Base-by-base conservation (phyloP, 2,888 invertebrate species). In the Oligia fasciuncula region DNA sequence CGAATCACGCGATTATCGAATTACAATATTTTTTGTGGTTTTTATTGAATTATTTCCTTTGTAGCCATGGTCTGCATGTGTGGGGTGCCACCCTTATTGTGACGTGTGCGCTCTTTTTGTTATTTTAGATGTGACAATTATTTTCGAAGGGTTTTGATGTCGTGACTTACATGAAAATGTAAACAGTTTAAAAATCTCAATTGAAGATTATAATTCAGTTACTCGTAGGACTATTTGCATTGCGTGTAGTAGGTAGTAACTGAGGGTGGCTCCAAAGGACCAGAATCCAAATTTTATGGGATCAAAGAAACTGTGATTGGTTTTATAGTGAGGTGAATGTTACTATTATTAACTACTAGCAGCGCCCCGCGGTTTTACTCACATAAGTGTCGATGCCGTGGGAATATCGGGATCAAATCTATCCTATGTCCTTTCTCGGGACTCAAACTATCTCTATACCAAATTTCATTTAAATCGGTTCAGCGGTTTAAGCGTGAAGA, bases 1-100 rank as follows among this genome's bases (percentile, higher is more conserved):
- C 91, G 88, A 93, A 94, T 96, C 92, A 94, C 89, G 88, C 92
- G 89, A 90, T 95, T 93, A 95, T 95, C 92, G 90, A 94, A 94
- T 96, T 95, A 95, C 93, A 66, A 91, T 93, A 92, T 81, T 89
- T 87, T 89, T 85, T 86, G 88, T 80, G 88, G 84, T 83, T 80
- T 81, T 78, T 78, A 89, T 89, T 86, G 85, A 87, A 86, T 89
- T 88, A 84, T 81, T 80, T 77, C 91, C 93, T 93, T 94, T 93
- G 94, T 89, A 93, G 93, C 88, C 80, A 80, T 83, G 86, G 85
- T 81, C 76, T 87, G 73, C 54, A 60, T 80, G 19, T 40, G 87
- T 73, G 35, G 76, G 73, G 87, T 85, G 76, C 80, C 87, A 88
- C 88, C 88, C 88, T 79, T 84, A 57, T 81, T 51, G 73, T 80